Percentiles rank a stretch among this genome's conserved stretches.
Evolutionary conservation across 2,888 invertebrate genomes (phyloP).

Genomic region (Apamea monoglypha): DNA sequence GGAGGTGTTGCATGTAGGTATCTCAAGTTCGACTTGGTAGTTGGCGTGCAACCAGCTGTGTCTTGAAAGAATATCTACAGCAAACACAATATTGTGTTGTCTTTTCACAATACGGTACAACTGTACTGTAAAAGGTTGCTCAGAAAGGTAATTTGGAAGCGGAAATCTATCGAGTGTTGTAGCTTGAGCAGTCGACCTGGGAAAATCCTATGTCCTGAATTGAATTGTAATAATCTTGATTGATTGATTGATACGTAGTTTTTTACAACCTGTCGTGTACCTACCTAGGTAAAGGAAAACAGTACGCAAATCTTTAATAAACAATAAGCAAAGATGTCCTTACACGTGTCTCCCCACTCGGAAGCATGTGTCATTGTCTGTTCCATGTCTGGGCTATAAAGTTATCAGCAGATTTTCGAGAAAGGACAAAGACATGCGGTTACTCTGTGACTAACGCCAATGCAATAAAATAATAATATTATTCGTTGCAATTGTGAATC

Average conservation of each 20-base stretch:
- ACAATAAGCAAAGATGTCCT: conserved; percentile 67
- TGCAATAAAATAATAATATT: conserved; percentile 74
- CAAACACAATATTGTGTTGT: background rate
- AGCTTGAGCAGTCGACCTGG: background rate
- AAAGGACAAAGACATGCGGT: conserved; percentile 85
- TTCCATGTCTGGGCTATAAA: conserved; percentile 80
- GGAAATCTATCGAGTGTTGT: background rate
- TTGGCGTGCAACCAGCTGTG: background rate
- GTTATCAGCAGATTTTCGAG: conserved; percentile 77
- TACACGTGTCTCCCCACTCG: conserved; percentile 67
- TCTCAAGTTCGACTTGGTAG: background rate
- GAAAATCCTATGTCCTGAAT: conserved; percentile 4
- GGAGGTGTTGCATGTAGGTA: background rate
- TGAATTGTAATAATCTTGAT: conserved; percentile 8
- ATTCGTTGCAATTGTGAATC: conserved; percentile 74
- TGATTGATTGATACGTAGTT: conserved; percentile 22
- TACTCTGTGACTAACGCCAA: conserved; percentile 77
- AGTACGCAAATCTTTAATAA: conserved; percentile 46
- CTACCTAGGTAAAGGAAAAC: conserved; percentile 50
- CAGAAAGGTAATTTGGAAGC: background rate
- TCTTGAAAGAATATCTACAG: background rate
- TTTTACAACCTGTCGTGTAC: conserved; percentile 6
- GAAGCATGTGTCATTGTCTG: conserved; percentile 78
- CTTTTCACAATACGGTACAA: background rate
- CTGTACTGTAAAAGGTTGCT: background rate